Evolutionary conservation across 2,888 invertebrate genomes (phyloP).

Genomic region (Scelioninae gen. 1): DNA sequence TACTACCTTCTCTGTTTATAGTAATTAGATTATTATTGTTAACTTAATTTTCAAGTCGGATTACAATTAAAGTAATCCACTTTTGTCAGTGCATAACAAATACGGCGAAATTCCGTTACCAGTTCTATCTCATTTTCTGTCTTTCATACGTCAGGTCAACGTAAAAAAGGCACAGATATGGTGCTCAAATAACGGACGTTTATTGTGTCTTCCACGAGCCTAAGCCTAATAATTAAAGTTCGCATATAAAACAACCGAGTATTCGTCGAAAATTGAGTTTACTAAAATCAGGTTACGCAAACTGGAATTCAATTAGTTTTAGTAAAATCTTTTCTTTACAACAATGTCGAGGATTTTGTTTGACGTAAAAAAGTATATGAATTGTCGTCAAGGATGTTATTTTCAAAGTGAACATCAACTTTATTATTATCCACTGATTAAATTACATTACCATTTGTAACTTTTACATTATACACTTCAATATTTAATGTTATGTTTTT

Average conservation of each 20-base stretch:
- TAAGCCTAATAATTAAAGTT: conserved; percentile 30
- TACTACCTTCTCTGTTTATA: not conserved
- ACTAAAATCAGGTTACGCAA: conserved; percentile 4
- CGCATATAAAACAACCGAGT: conserved; percentile 14
- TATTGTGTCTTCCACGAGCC: conserved; percentile 28
- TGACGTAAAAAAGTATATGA: conserved; percentile 1
- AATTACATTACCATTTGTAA: too few species aligned
- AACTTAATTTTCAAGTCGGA: conserved; percentile 28
- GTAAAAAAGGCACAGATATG: conserved; percentile 25
- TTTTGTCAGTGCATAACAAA: conserved; percentile 31
- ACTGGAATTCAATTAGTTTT: conserved; percentile 7
- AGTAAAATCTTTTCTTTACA: conserved; percentile 2
- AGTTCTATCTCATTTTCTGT: conserved; percentile 53
- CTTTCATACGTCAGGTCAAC: conserved; percentile 34
- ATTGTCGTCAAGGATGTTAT: not conserved
- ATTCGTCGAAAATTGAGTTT: conserved; percentile 1
- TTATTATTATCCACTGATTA: too few species aligned
- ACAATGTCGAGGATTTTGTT: not conserved
- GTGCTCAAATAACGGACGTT: conserved; percentile 37
- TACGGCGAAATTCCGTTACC: conserved; percentile 34
- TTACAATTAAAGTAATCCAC: conserved; percentile 38
- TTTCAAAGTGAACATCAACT: not conserved
- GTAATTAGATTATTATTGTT: conserved; percentile 25
- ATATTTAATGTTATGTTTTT: too few species aligned
- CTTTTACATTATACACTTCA: too few species aligned